Base-by-base conservation (phyloP, 1,140 invertebrate species). In the Homalodisca vitripennis region DNA sequence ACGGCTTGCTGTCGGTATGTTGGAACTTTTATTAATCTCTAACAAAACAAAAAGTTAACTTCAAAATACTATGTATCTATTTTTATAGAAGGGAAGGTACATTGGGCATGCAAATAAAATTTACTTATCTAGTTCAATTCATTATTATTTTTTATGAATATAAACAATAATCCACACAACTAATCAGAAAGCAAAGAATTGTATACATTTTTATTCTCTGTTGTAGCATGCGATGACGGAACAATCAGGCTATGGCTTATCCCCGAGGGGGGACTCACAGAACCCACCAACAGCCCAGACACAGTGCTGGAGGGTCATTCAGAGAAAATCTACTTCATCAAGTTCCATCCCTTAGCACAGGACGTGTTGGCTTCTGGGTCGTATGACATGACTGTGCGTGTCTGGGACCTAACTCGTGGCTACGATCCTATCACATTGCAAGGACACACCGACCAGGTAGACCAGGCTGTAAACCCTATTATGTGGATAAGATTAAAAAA, bases 301-400 rank as follows among this genome's bases (percentile, higher is more conserved):
- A 74, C 77, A 20, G 81, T 80, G 22, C 84, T 90, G 66, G 80
- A 83, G 77, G 89, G 92, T 3, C 94, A 96, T 76, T 84, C 87
- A 6, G 95, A 97, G 76, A 97, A 96, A 82, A 92, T 98, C 66
- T 95, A 93, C 79, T 88, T 95, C 63, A 87, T 97, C 10, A 89
- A 91, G 69, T 98, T 94, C 81, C 94, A 98, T 82, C 94, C 95
- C 0, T 82, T 93, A 48, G 94, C 95, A 0, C 83, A 86, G 31
- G 89, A 96, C 79, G 85, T 98, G 12, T 78, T 98, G 1, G 89
- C 92, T 0, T 91, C 93, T 0, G 92, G 90, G 0, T 92, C 93
- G 0, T 94, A 95, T 77, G 95, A 98, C 77, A 89, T 93, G 83
- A 91, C 89, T 3, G 86, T 98, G n/a, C 90, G 89, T 74, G 84